Percentiles rank a stretch among this genome's conserved stretches.
Conservation (phyloP, 1,140 invertebrate genomes). For the Maconellicoccus hirsutus region DNA sequence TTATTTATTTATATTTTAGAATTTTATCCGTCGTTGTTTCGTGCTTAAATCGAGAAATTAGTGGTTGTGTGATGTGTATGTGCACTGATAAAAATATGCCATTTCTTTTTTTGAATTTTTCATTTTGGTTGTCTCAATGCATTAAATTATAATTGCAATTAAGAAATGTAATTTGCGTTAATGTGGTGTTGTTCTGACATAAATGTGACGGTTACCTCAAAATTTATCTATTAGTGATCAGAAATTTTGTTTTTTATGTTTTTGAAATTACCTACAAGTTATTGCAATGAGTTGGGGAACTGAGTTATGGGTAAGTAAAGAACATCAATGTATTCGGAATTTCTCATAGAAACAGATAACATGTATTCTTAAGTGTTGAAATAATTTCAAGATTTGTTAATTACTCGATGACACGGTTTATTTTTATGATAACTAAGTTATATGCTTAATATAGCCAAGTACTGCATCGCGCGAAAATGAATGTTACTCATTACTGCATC, state of each 20-base stretch:
- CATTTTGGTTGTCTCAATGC: neutral
- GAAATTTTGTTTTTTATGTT: neutral
- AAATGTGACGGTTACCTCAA: neutral
- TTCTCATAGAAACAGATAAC: neutral
- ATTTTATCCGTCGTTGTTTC: neutral
- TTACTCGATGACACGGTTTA: too few relatives aligned
- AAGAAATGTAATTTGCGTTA: neutral
- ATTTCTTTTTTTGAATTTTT: neutral
- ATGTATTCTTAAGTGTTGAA: neutral
- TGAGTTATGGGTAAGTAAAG: neutral
- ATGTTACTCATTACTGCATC: too few relatives aligned
- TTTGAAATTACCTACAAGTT: neutral
- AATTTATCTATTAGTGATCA: neutral
- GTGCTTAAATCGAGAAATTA: neutral
- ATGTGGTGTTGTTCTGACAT: neutral
- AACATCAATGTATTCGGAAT: too few relatives aligned
- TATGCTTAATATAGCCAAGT: too few relatives aligned
- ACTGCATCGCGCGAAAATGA: too few relatives aligned
- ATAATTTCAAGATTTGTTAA: too few relatives aligned
- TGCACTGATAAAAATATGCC: neutral
- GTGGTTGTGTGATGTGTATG: conserved; percentile 12
- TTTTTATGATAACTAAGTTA: too few relatives aligned
- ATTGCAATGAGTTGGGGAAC: conserved; percentile 12
- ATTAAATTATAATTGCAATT: neutral
- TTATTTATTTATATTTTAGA: neutral